Conservation (phyloP, 2,797 vertebrate species). For the Myripristis jacobus region DNA sequence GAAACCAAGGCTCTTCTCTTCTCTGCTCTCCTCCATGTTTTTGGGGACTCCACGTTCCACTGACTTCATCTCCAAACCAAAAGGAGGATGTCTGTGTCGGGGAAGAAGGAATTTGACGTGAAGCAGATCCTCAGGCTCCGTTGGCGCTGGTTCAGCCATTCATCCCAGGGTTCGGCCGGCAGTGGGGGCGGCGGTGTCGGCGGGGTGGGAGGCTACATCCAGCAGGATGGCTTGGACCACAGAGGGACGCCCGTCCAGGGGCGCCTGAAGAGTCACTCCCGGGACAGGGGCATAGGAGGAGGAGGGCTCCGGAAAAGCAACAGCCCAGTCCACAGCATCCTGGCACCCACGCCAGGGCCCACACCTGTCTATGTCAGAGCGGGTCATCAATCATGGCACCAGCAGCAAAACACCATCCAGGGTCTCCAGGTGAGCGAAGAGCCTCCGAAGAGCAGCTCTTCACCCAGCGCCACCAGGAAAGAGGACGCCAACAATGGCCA, state of each 20-base stretch:
- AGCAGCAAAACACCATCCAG: constrained; percentile 87
- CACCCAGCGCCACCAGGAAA: constrained; percentile 81
- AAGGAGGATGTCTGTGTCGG: constrained; percentile 92
- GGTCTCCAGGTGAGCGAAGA: constrained; percentile 87
- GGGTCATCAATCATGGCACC: constrained; percentile 88
- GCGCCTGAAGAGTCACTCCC: constrained; percentile 92
- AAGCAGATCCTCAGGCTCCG: constrained; percentile 98
- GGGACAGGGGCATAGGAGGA: constrained; percentile 86
- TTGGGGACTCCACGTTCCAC: constrained; percentile 73
- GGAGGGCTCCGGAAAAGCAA: constrained; percentile 90
- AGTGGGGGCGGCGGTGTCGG: constrained; percentile 83
- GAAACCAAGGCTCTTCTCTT: constrained; percentile 72
- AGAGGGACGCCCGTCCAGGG: constrained; percentile 89
- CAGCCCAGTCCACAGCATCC: constrained; percentile 92
- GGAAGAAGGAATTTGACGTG: constrained; percentile 98
- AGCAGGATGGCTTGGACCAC: constrained; percentile 95
- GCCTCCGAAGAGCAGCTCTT: constrained; percentile 81
- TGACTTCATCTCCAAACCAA: constrained; percentile 76
- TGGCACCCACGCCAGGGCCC: constrained; percentile 87
- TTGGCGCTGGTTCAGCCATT: constrained; percentile 98
- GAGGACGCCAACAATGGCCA: constrained; percentile 80
- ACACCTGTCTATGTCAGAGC: constrained; percentile 86
- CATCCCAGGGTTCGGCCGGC: constrained; percentile 89
- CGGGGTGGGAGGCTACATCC: constrained; percentile 84
- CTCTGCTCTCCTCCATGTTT: constrained; percentile 78